phyloP scores from a whole-genome alignment of 2,888 invertebrate species.

The Andrena bicolor region DNA sequence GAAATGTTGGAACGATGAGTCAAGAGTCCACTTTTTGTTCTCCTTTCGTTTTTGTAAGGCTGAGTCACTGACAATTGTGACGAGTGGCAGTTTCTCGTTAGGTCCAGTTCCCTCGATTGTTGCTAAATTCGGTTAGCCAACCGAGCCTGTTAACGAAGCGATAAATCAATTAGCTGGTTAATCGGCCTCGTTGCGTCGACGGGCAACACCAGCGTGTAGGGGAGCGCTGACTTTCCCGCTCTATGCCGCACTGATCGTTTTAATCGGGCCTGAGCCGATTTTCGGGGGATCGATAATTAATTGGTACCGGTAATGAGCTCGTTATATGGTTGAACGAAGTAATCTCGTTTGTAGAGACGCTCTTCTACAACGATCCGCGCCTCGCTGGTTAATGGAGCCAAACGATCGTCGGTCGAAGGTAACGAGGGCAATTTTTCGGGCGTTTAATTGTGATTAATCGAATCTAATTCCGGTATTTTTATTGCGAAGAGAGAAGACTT shows the following conservation, averaged over 20 bases:
- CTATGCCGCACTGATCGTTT: conserved; percentile 25
- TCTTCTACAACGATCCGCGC: conserved; percentile 10
- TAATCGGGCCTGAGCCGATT: conserved; percentile 45
- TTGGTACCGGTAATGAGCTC: conserved; percentile 25
- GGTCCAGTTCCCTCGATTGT: conserved; percentile 15
- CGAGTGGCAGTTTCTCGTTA: background rate
- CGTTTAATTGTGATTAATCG: too few relatives aligned
- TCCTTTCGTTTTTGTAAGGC: background rate
- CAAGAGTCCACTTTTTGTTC: too few relatives aligned
- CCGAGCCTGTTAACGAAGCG: conserved; percentile 51
- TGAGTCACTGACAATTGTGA: conserved; percentile 16
- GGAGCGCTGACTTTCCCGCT: conserved; percentile 31
- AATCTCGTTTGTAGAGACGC: conserved; percentile 32
- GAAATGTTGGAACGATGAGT: background rate
- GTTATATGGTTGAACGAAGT: conserved; percentile 38
- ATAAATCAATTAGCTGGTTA: conserved; percentile 54
- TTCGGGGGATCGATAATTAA: conserved; percentile 51
- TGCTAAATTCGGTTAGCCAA: conserved; percentile 25
- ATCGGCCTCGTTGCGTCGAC: conserved; percentile 36
- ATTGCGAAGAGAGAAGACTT: too few relatives aligned
- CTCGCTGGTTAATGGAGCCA: background rate
- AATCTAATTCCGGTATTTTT: too few relatives aligned
- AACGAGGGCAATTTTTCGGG: background rate
- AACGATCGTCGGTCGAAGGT: background rate
- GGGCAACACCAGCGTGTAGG: conserved; percentile 30